Evolutionary conservation across 2,888 invertebrate species (phyloP), one percentile per base, ranked within the genome.

Genomic region (Drosophila gaucha): DNA sequence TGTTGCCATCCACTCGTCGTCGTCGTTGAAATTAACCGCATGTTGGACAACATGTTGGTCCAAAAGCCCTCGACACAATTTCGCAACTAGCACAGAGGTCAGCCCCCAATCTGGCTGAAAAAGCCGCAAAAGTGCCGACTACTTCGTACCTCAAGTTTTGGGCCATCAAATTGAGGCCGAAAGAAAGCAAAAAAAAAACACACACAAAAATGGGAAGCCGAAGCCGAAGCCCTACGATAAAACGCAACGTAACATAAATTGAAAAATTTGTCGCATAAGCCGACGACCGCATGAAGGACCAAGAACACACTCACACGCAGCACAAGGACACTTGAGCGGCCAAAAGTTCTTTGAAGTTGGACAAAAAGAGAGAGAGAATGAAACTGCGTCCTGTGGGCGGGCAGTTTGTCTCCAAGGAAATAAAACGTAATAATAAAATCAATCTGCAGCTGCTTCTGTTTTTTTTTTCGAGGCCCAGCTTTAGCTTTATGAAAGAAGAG

Each of bases 361-460:
- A 63, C 36, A 59, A 59, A 43, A 62, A 30, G 28, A 2, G 31
- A 9, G 20, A n/a, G 46, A 20, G 46, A n/a, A 20, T 9, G 31
- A 33, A 30, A 51, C 60, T 71, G 66, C 47, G 65, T 63, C 58
- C 64, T 67, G 46, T 74, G 86, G 85, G 50, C 50, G 71, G 65
- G 60, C 73, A 82, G 87, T 80, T 80, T 80, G 86, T 88, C 89
- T 82, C 83, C 84, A 89, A 89, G 89, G 89, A 86, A 89, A 89
- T 89, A 89, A 82, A 77, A 83, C 78, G 70, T 74, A 80, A 78
- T 76, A 78, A 77, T 72, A 86, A 88, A 89, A 89, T 89, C 89
- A 89, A 89, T 89, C 82, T 89, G 78, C 52, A 67, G 60, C 62
- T 55, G 65, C 66, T 66, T 39, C 50, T 54, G 47, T 36, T 60